Conservation (phyloP, 2,113 vertebrate species). For the Pluvialis apricaria region DNA sequence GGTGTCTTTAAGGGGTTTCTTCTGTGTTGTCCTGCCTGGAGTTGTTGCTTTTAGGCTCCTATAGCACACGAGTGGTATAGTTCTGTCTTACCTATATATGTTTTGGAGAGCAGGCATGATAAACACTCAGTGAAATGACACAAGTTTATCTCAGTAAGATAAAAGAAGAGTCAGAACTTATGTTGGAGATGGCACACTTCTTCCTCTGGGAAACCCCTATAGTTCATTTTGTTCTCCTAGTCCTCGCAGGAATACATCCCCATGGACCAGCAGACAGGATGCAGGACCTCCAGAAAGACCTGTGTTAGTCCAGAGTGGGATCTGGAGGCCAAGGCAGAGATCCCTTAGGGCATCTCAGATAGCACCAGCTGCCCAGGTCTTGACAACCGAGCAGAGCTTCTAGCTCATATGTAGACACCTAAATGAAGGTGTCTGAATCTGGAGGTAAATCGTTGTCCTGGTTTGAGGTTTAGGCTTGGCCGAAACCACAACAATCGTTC, state of each 20-base stretch:
- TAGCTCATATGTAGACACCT: neutral
- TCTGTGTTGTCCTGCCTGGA: neutral
- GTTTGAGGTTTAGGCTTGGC: too few species aligned
- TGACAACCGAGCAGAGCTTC: neutral
- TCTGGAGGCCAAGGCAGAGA: neutral
- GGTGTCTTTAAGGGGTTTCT: neutral
- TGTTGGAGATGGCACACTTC: too few species aligned
- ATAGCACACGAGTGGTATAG: neutral
- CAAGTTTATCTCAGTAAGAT: neutral
- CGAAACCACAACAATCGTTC: too few species aligned
- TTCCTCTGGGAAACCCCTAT: neutral
- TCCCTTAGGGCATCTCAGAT: neutral
- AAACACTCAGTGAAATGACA: neutral
- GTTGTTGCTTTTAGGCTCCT: neutral
- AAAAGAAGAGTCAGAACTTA: neutral
- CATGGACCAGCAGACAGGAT: neutral
- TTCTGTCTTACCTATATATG: neutral
- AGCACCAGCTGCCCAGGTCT: neutral
- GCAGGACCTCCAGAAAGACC: neutral
- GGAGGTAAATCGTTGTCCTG: neutral
- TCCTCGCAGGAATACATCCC: neutral
- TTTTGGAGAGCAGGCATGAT: neutral
- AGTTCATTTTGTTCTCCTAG: neutral
- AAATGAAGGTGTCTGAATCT: neutral
- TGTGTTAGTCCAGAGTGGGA: neutral